Conservation (phyloP, 2,888 invertebrate species). For the Sabellastarte sp. region DNA sequence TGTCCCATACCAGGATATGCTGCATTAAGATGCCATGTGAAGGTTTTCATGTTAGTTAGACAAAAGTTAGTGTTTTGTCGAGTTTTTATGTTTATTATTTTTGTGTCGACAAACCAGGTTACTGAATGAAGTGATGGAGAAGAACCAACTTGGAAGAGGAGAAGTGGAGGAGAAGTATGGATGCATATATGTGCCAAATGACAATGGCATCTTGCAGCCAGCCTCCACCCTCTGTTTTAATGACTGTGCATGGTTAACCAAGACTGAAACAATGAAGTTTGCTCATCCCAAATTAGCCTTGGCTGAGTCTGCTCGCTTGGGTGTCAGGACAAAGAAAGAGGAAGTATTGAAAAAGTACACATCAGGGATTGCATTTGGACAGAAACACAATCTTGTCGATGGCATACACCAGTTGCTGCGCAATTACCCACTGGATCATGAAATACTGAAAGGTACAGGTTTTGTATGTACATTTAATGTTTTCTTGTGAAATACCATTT, state of each 20-base stretch:
- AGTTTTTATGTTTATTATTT: no score
- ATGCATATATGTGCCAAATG: conserved; percentile 36
- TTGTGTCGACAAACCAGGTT: no score
- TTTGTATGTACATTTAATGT: no score
- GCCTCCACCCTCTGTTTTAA: conserved; percentile 38
- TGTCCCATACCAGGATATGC: no score
- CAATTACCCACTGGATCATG: conserved; percentile 41
- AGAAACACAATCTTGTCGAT: conserved; percentile 42
- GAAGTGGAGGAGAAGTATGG: conserved; percentile 19
- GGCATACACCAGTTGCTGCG: conserved; percentile 39
- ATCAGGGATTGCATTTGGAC: conserved; percentile 40
- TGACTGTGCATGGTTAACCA: conserved; percentile 32
- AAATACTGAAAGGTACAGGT: conserved; percentile 39
- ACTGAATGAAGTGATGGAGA: conserved; percentile 20
- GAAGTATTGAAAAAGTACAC: conserved; percentile 24
- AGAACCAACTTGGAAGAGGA: neutral
- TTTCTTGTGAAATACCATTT: no score
- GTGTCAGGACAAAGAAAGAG: conserved; percentile 27
- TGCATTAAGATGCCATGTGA: no score
- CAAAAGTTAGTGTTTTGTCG: no score
- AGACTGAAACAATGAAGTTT: conserved; percentile 20
- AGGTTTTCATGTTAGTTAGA: no score
- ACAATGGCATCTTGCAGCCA: conserved; percentile 26
- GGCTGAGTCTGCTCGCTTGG: conserved; percentile 30
- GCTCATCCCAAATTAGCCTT: conserved; percentile 32